Evolutionary conservation across 2,888 invertebrate genomes (phyloP).

Genomic region (Octonoba sinensis): DNA sequence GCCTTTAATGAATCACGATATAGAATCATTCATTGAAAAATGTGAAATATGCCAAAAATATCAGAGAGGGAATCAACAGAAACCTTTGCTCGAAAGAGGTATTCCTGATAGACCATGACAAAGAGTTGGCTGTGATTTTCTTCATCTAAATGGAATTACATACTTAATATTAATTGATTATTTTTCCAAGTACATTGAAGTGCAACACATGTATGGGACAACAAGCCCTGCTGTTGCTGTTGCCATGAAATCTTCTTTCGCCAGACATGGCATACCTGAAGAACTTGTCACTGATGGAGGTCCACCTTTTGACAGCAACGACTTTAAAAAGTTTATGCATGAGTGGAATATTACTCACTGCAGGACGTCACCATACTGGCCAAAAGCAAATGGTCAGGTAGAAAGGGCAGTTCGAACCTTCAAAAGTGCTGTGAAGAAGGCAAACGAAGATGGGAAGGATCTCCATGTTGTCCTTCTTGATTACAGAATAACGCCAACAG

Average conservation of each 20-base stretch:
- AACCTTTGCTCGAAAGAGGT: background rate
- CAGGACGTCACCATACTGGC: conserved; percentile 22
- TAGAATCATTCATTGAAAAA: conserved; percentile 6
- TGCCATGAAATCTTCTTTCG: conserved; percentile 18
- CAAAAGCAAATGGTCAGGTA: conserved; percentile 19
- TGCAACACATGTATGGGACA: conserved; percentile 12
- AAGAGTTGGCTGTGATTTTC: conserved; percentile 11
- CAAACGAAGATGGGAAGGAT: conserved; percentile 19
- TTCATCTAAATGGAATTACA: background rate
- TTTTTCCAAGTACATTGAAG: conserved; percentile 32
- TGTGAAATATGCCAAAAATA: conserved; percentile 27
- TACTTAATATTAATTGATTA: conserved; percentile 20
- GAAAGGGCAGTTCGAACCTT: conserved; percentile 30
- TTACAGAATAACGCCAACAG: conserved; percentile 12
- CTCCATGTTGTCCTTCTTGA: conserved; percentile 14
- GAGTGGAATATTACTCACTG: conserved; percentile 14
- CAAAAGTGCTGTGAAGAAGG: conserved; percentile 9
- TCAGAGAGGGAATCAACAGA: conserved; percentile 2
- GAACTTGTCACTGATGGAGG: conserved; percentile 20
- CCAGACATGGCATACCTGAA: conserved; percentile 15
- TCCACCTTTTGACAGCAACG: conserved; percentile 20
- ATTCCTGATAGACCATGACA: conserved; percentile 14
- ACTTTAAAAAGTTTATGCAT: conserved; percentile 1
- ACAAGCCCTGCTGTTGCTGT: conserved; percentile 5
- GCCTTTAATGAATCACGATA: background rate